Evolutionary conservation across 2,797 vertebrate species (phyloP).

Genomic region (Poecilia gillii): DNA sequence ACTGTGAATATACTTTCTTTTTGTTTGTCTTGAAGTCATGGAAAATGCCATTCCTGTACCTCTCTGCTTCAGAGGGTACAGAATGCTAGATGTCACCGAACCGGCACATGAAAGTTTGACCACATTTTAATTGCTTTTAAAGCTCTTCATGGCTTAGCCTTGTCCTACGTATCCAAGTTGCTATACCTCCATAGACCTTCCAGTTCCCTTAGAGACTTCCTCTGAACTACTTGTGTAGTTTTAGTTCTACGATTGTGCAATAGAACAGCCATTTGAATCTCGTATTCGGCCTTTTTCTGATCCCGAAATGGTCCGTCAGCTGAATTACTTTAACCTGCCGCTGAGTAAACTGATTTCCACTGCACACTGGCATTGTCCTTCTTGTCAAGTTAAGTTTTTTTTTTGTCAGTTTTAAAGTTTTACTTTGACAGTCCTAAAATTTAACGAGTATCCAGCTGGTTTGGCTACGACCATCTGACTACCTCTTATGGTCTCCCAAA

Average conservation of each 20-base stretch:
- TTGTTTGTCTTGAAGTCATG: too few species aligned
- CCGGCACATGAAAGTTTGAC: neutral
- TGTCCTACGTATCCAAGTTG: neutral
- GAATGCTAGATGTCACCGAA: neutral
- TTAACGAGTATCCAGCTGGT: neutral
- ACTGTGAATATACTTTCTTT: too few species aligned
- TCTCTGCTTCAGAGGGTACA: neutral
- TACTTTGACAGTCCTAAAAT: neutral
- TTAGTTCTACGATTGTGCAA: neutral
- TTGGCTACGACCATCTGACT: neutral
- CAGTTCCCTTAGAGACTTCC: neutral
- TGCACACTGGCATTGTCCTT: neutral
- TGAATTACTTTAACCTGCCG: neutral
- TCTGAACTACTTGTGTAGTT: neutral
- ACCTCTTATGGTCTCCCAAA: neutral
- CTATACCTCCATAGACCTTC: neutral
- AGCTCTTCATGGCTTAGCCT: neutral
- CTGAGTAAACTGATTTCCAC: neutral
- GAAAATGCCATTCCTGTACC: neutral
- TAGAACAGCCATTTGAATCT: neutral
- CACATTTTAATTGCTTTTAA: neutral
- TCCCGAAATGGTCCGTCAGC: neutral
- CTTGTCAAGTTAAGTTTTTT: neutral
- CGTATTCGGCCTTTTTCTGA: neutral
- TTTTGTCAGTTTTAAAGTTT: neutral